Base-by-base conservation (phyloP, 1,140 invertebrate species). In the Hesperophylax magnus region DNA sequence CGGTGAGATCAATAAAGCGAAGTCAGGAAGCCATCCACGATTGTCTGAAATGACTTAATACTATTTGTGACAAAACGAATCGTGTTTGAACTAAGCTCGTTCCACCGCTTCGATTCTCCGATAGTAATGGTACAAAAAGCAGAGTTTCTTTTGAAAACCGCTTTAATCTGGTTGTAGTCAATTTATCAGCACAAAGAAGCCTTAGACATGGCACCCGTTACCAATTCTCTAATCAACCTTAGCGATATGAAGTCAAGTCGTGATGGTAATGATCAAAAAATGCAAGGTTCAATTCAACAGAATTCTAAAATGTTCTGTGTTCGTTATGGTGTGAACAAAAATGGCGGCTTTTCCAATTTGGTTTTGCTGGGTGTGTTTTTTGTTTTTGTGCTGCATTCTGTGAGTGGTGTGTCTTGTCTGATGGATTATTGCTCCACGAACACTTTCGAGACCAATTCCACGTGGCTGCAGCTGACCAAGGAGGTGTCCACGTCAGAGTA, bases 391-490 rank as follows among this genome's bases (percentile, higher is more conserved):
- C 20, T 65, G 27, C 27, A 65, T 17, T 65, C 63, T 14, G 14
- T 17, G 22, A 75, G 71, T 67, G 61, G 61, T 3, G 76, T 52
- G 27, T 81, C 85, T 14, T 83, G 83, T 60, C 84, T 85, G 58
- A 87, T 87, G 78, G 86, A 86, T 78, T 90, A 90, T 84, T 90
- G 89, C 79, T 87, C 89, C 11, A 86, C 84, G 7, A 87, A 90
- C 83, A 89, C 86, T 8, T 87, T 88, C 78, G 79, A 81, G 20
- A 86, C 85, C 17, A 91, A 91, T 84, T 86, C 89, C 11, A 87
- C 88, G 17, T 87, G 86, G 67, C 91, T 94, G 87, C 91, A 93
- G 84, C 94, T 94, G 86, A 94, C 93, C 77, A 95, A 94, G 86
- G 94, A 95, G 84, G 91, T 93, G 11, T 91, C 92, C 27, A 87